Base-by-base conservation (phyloP, 2,113 vertebrate genomes). In the Castor canadensis region DNA sequence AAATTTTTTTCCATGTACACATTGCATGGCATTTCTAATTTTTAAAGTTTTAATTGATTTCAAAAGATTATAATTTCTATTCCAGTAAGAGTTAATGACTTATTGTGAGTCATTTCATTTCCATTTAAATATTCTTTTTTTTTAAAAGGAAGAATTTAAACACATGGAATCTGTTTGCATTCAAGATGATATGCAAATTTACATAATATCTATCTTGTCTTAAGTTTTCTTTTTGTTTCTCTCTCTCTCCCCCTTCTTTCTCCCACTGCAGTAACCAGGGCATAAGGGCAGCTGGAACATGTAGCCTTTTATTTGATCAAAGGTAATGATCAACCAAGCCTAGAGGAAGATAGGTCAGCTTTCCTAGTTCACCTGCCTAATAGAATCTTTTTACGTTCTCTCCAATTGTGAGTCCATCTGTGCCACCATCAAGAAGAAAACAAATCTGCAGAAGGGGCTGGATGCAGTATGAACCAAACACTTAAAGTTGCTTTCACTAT, bases 251-350 rank as follows among this genome's bases (percentile, higher is more conserved):
- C 22, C 96, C 93, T 98, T 98, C 87, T 97, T 96, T 98, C 77
- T 96, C 76, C 98, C 96, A 94, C 97, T 98, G 97, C 97, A 98
- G 98, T 97, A 98, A 98, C 98, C 91, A 95, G 97, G 98, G 97
- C 98, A 98, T 96, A 98, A 98, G 98, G 98, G 97, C 98, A 98
- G 80, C 94, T 96, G 22, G 98, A 99, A 98, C 99, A 99, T 99
- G 98, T 99, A 98, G 98, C 80, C 92, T 97, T 98, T 98, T 99
- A 98, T 99, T 99, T 99, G 98, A 98, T 98, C 98, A 98, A 96
- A 97, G 98, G 98, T 99, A 99, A 99, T 99, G 98, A 99, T 99
- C 98, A 99, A 99, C 99, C 97, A 98, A 97, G 72, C 92, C 94
- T 96, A 98, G 97, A 98, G 98, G 95, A 98, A 98, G 93, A 97